Evolutionary conservation across 1,140 invertebrate species (phyloP).

Genomic region (Temnothorax nylanderi): DNA sequence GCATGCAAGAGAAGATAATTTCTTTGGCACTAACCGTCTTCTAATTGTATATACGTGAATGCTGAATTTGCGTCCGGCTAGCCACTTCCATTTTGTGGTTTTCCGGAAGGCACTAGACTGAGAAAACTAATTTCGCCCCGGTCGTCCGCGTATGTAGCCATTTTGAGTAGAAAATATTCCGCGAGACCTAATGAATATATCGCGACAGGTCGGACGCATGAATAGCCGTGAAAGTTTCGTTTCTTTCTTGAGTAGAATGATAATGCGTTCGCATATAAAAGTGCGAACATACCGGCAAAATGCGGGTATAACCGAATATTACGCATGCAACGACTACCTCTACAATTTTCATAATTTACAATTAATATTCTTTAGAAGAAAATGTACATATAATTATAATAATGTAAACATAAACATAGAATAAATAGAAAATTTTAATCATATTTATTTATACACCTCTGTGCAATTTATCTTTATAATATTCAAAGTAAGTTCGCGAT

Average conservation of each 20-base stretch:
- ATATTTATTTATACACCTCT: background rate
- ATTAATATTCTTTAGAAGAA: background rate
- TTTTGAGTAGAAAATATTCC: slow-evolving; percentile 32
- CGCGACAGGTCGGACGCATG: background rate
- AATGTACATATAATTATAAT: background rate
- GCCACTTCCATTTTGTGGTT: slow-evolving; percentile 46
- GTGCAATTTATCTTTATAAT: background rate
- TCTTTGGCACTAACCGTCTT: slow-evolving; percentile 4
- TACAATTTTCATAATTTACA: slow-evolving; percentile 32
- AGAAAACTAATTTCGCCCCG: slow-evolving; percentile 65
- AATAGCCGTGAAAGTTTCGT: slow-evolving; percentile 13
- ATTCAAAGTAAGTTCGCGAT: background rate
- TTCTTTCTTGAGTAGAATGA: slow-evolving; percentile 1
- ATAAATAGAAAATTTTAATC: slow-evolving; percentile 13
- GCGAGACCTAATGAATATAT: slow-evolving; percentile 55
- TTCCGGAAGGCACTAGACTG: background rate
- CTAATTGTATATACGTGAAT: slow-evolving; percentile 55
- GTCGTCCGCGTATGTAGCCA: background rate
- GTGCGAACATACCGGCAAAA: background rate
- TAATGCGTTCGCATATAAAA: background rate
- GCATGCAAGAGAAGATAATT: background rate
- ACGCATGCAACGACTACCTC: background rate
- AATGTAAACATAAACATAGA: background rate
- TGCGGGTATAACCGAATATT: background rate
- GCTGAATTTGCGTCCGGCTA: slow-evolving; percentile 59